Conservation (phyloP, 2,797 vertebrate genomes). For the Enteromius anoplus region DNA sequence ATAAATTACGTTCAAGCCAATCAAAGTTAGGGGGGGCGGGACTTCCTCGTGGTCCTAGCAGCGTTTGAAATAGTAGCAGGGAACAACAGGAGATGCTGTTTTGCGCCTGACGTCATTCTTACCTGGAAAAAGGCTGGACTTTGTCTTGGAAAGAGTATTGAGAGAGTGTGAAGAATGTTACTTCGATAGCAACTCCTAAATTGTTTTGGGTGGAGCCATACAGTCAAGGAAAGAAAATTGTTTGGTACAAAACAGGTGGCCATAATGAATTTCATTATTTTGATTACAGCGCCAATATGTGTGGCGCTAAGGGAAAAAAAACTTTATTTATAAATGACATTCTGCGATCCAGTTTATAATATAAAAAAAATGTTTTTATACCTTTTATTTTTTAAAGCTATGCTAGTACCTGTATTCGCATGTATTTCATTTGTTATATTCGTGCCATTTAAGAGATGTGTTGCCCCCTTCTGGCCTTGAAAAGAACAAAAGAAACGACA, state of each 20-base stretch:
- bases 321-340: not conserved
- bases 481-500: constrained; percentile 44
- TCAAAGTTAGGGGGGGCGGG: constrained; percentile 63
- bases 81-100: constrained; percentile 64
- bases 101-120: constrained; percentile 64
- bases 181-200: not conserved
- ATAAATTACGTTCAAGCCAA: constrained; percentile 60
- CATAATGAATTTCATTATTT: not conserved
- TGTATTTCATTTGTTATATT: not conserved
- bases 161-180: not conserved
- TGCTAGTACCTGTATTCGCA: no score
- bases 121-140: constrained; percentile 56
- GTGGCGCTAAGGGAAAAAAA: not conserved
- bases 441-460: constrained; percentile 45
- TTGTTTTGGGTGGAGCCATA: not conserved
- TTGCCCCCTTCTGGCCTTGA: constrained; percentile 66
- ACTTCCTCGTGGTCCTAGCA: constrained; percentile 70
- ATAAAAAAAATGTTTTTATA: not conserved
- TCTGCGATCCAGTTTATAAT: not conserved
- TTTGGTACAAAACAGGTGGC: not conserved
- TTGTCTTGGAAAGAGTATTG: constrained; percentile 7
- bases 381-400: not conserved
- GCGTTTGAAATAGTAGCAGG: constrained; percentile 54
- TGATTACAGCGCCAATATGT: not conserved
- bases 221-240: not conserved